Evolutionary conservation across 1,140 invertebrate genomes (phyloP).

Genomic region (Nilaparvata lugens): DNA sequence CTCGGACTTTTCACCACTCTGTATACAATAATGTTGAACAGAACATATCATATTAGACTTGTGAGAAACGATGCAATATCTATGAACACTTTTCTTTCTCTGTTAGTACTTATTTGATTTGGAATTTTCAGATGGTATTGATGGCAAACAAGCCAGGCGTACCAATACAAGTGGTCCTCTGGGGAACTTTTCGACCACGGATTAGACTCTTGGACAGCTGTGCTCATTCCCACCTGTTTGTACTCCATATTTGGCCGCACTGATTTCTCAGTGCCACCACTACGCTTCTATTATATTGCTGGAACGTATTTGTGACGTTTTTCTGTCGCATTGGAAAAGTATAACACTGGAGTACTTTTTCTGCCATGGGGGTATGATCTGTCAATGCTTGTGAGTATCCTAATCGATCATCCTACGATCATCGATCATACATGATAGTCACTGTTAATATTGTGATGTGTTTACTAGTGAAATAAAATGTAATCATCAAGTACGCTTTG

Average conservation of each 20-base stretch:
- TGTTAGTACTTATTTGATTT: no score
- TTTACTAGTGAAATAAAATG: no score
- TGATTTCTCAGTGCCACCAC: slow-evolving; percentile 51
- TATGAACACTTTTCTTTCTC: no score
- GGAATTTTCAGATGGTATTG: slow-evolving; percentile 76
- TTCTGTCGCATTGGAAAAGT: slow-evolving; percentile 94
- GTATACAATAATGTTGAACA: no score
- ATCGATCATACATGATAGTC: no score
- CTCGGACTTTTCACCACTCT: no score
- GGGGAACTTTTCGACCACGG: slow-evolving; percentile 99
- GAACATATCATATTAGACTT: no score
- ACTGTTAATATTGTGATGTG: no score
- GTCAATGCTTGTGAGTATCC: slow-evolving; percentile 71
- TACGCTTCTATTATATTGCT: slow-evolving; percentile 57
- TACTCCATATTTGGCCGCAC: slow-evolving; percentile 87
- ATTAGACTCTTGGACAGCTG: slow-evolving; percentile 90
- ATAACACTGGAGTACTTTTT: slow-evolving; percentile 91
- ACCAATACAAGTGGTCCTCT: slow-evolving; percentile 86
- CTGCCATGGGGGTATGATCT: slow-evolving; percentile 95
- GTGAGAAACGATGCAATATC: no score
- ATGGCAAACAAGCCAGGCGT: slow-evolving; percentile 95
- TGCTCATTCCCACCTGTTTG: slow-evolving; percentile 83
- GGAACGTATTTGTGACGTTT: slow-evolving; percentile 88
- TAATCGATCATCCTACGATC: no score
- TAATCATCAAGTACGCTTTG: no score